These are phyloP conservation scores for Lemur catta DNA, from an alignment of 2,797 vertebrate genomes.

Conservation along the genomic window DNA sequence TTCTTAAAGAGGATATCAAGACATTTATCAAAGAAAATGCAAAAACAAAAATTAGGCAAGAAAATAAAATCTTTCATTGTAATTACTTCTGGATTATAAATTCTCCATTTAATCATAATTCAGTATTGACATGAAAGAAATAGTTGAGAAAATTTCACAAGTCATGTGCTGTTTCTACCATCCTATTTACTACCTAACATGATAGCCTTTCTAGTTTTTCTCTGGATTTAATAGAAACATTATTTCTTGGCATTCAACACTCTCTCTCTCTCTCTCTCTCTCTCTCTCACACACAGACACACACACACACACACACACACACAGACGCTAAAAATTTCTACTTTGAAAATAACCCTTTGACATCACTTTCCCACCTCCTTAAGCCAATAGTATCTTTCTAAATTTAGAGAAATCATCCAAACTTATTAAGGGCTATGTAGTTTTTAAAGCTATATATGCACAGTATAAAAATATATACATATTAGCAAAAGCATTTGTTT, in stretches of 20 bases:
- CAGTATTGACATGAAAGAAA: slow-evolving; percentile 28
- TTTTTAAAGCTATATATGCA: not conserved
- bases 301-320: not conserved
- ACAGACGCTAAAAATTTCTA: not conserved
- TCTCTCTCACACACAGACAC: not conserved
- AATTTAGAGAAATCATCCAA: slow-evolving; percentile 50
- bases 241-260: not conserved
- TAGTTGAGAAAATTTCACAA: not conserved
- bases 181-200: slow-evolving; percentile 22
- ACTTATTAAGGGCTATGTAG: slow-evolving; percentile 30
- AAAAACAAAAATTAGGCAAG: not conserved
- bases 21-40: slow-evolving; percentile 28
- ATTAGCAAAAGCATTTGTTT: slow-evolving; percentile 57
- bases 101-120: slow-evolving; percentile 33
- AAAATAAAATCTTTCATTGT: slow-evolving; percentile 17
- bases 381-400: slow-evolving; percentile 10
- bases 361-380: not conserved
- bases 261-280: too few species aligned
- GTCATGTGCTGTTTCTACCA: not conserved
- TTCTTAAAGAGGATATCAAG: slow-evolving; percentile 32
- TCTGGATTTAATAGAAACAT: not conserved
- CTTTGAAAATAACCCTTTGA: slow-evolving; percentile 26
- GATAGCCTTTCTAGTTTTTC: not conserved
- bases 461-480: slow-evolving; percentile 4
- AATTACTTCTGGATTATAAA: slow-evolving; percentile 23